phyloP scores from a whole-genome alignment of 2,888 invertebrate species.

The Hypena proboscidalis region DNA sequence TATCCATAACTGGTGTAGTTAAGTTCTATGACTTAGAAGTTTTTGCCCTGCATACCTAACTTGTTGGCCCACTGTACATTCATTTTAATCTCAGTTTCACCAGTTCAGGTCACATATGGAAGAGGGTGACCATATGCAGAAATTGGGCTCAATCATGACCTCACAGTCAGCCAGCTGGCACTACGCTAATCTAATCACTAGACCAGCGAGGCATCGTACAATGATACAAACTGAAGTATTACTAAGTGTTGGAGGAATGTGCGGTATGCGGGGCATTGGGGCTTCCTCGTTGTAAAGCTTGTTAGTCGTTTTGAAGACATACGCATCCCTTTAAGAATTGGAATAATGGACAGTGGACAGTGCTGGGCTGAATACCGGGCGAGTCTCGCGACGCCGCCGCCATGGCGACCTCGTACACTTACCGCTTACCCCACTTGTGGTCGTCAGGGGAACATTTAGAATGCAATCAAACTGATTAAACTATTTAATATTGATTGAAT shows the following conservation, averaged over 20 bases:
- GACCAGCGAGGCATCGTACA: too few species aligned
- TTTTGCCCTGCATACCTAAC: too few species aligned
- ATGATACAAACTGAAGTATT: background rate
- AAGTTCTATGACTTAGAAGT: too few species aligned
- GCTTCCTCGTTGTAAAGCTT: conserved; percentile 40
- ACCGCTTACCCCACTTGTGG: conserved; percentile 47
- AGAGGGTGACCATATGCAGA: too few species aligned
- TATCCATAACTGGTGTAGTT: too few species aligned
- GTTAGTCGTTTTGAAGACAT: conserved; percentile 22
- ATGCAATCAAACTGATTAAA: conserved; percentile 10
- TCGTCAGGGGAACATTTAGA: conserved; percentile 8
- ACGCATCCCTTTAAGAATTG: conserved; percentile 38
- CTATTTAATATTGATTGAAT: conserved; percentile 5
- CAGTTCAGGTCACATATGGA: too few species aligned
- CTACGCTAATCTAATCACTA: too few species aligned
- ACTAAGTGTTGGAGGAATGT: conserved; percentile 15
- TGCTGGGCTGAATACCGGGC: conserved; percentile 50
- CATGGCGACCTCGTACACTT: conserved; percentile 51
- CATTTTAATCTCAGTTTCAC: too few species aligned
- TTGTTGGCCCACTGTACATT: too few species aligned
- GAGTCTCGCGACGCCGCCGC: conserved; percentile 40
- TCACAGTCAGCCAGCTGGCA: too few species aligned
- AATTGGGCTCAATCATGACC: too few species aligned
- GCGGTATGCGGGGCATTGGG: conserved; percentile 28
- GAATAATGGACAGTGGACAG: conserved; percentile 32